phyloP scores from a whole-genome alignment of 2,888 invertebrate species.

The Drosophila nigricruria region DNA sequence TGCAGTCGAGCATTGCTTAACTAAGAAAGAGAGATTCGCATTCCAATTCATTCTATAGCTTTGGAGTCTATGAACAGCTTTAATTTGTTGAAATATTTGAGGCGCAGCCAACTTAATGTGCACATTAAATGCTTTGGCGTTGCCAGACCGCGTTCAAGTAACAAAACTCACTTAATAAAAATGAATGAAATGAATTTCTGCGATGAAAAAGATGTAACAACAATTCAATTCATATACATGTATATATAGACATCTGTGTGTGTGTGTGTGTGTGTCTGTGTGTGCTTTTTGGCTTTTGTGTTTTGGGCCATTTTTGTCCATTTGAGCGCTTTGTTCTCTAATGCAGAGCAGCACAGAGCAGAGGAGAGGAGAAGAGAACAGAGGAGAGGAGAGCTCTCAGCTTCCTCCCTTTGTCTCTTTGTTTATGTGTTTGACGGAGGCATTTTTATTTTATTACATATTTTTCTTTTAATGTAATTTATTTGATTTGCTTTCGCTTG shows the following conservation, averaged over 20 bases:
- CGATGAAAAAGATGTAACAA: conserved; percentile 13
- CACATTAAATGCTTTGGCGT: conserved; percentile 19
- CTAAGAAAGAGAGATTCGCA: background rate
- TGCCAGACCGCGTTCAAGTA: conserved; percentile 14
- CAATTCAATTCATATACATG: conserved; percentile 8
- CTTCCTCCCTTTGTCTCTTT: conserved; percentile 9
- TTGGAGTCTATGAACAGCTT: background rate
- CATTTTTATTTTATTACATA: conserved; percentile 75
- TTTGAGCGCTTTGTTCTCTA: conserved; percentile 42
- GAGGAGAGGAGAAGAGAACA: background rate
- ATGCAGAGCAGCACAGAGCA: conserved; percentile 5
- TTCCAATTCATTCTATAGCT: background rate
- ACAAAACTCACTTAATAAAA: conserved; percentile 6
- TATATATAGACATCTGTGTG: background rate
- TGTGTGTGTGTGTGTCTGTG: conserved; percentile 18
- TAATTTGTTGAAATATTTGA: background rate
- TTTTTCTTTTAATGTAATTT: conserved; percentile 78
- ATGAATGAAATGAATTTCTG: conserved; percentile 30
- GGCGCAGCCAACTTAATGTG: conserved; percentile 17
- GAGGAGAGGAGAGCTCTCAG: background rate
- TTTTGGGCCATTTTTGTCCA: conserved; percentile 47
- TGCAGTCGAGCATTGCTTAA: background rate
- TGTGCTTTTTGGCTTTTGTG: conserved; percentile 31
- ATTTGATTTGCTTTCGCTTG: conserved; percentile 65
- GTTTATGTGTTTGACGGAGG: conserved; percentile 24